Evolutionary conservation across 2,888 invertebrate species (phyloP).

Genomic region (Lasioglossum oenotherae): DNA sequence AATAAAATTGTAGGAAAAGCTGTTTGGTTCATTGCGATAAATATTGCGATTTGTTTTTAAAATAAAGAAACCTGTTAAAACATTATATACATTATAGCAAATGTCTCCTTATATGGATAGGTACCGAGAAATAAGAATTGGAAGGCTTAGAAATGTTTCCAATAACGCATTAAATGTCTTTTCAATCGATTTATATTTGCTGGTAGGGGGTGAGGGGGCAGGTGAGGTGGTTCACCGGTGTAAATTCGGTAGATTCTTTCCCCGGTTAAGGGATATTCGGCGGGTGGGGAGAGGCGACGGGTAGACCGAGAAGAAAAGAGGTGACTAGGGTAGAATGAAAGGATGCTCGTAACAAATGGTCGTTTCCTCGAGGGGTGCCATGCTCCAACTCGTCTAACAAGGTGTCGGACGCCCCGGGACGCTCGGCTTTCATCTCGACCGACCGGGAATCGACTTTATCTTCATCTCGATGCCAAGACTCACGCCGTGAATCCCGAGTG

Average conservation of each 20-base stretch:
- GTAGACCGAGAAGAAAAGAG: slow-evolving; percentile 42
- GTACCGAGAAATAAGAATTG: background rate
- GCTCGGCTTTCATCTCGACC: slow-evolving; percentile 79
- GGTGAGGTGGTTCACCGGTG: slow-evolving; percentile 43
- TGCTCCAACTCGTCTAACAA: slow-evolving; percentile 81
- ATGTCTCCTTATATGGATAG: background rate
- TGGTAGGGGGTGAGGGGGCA: background rate
- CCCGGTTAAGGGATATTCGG: slow-evolving; percentile 52
- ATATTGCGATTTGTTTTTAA: too few relatives aligned
- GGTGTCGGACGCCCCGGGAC: slow-evolving; percentile 81
- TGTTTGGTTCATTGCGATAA: too few relatives aligned
- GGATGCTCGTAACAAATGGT: slow-evolving; percentile 79
- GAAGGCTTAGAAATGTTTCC: background rate
- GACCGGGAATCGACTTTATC: slow-evolving; percentile 80
- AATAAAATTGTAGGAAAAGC: background rate
- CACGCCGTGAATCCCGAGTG: slow-evolving; percentile 74
- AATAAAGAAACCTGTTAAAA: too few relatives aligned
- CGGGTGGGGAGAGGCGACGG: slow-evolving; percentile 7
- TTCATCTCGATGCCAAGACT: slow-evolving; percentile 77
- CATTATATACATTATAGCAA: too few relatives aligned
- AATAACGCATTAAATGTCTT: slow-evolving; percentile 16
- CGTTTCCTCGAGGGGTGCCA: slow-evolving; percentile 78
- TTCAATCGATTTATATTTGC: slow-evolving; percentile 20
- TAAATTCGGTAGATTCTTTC: slow-evolving; percentile 60
- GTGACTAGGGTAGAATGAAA: slow-evolving; percentile 63